phyloP scores from a whole-genome alignment of 2,888 invertebrate genomes.

The Actias luna region DNA sequence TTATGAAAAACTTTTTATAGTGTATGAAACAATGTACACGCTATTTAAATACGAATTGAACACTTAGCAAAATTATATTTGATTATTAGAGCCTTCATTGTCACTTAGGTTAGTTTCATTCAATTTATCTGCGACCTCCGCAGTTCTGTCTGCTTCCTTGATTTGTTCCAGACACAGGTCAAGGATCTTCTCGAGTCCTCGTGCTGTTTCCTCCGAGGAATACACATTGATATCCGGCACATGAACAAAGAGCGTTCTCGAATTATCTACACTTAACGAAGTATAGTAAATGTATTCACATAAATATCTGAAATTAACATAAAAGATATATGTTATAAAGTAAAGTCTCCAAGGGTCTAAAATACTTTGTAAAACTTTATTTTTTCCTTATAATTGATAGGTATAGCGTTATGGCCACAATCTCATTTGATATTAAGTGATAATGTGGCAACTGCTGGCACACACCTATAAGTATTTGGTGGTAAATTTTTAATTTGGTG shows the following conservation, averaged over 20 bases:
- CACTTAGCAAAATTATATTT: neutral
- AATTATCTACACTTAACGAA: constrained; percentile 84
- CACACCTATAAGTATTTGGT: too few relatives aligned
- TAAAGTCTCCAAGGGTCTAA: neutral
- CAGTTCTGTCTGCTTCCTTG: constrained; percentile 30
- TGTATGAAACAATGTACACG: too few relatives aligned
- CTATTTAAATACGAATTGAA: neutral
- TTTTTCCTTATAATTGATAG: too few relatives aligned
- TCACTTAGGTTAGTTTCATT: neutral
- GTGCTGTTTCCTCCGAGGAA: constrained; percentile 80
- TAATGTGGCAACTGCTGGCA: too few relatives aligned
- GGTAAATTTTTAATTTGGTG: too few relatives aligned
- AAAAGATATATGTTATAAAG: neutral
- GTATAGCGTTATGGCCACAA: too few relatives aligned
- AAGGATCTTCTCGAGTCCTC: constrained; percentile 67
- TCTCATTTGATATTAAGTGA: too few relatives aligned
- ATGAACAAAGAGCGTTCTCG: constrained; percentile 87
- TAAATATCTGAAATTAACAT: constrained; percentile 83
- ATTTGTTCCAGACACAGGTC: constrained; percentile 59
- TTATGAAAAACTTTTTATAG: too few relatives aligned
- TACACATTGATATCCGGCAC: constrained; percentile 87
- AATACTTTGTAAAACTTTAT: neutral
- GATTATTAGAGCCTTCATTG: neutral
- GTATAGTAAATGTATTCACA: constrained; percentile 92
- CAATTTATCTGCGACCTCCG: constrained; percentile 32